Conservation (phyloP, 2,113 vertebrate species). For the Tragulus kanchil region DNA sequence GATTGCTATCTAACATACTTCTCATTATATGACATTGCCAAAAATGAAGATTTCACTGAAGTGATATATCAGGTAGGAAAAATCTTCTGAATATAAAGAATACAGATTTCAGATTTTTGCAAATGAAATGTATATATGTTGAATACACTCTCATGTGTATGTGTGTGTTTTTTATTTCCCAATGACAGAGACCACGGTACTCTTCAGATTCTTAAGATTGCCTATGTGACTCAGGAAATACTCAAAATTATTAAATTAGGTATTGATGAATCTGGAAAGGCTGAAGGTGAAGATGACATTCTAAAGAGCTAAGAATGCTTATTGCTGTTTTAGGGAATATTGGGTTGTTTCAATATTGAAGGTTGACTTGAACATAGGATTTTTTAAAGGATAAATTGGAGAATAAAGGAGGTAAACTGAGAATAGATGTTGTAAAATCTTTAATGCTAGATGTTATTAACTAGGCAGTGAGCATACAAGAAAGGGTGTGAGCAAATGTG, state of each 20-base stretch:
- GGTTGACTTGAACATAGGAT: not conserved
- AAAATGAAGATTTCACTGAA: not conserved
- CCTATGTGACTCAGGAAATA: not conserved
- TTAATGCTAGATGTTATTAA: not conserved
- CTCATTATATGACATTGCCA: not conserved
- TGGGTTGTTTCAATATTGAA: not conserved
- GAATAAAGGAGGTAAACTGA: not conserved
- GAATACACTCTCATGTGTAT: fast-evolving
- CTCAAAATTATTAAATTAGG: not conserved
- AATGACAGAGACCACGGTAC: not conserved
- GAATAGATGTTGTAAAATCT: not conserved
- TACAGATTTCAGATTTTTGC: not conserved
- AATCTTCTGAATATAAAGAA: not conserved
- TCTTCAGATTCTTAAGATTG: not conserved
- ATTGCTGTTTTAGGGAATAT: not conserved
- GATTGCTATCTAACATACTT: not conserved
- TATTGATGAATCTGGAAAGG: not conserved
- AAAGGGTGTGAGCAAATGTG: not conserved
- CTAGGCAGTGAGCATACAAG: not conserved
- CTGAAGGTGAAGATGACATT: not conserved
- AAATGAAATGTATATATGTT: not conserved
- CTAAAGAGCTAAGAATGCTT: not conserved
- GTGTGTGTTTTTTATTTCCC: not conserved
- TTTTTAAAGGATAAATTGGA: not conserved
- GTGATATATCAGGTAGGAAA: not conserved